These are phyloP conservation scores for Nycticryphes semicollaris DNA, from an alignment of 2,113 vertebrate species.

Conservation along the genomic window DNA sequence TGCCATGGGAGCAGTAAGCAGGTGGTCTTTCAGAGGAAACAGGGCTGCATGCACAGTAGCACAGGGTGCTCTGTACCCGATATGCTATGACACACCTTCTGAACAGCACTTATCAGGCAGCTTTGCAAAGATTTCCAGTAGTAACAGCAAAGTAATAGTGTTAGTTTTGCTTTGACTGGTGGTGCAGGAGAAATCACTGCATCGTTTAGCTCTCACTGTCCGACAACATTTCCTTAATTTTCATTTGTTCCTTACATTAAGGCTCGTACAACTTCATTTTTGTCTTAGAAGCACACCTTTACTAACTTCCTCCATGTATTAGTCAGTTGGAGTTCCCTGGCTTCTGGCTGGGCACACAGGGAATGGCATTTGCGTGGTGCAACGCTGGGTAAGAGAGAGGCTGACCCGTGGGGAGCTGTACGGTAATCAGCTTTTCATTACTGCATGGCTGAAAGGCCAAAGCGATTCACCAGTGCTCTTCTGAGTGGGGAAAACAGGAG, in stretches of 20 bases:
- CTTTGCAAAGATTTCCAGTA: not conserved
- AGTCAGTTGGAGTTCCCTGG: not conserved
- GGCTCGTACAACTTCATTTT: not conserved
- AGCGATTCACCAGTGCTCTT: not conserved
- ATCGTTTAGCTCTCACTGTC: not conserved
- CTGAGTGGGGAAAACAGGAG: not conserved
- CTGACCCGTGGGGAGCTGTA: not conserved
- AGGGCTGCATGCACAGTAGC: accelerated
- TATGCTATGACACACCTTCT: not conserved
- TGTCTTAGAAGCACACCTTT: not conserved
- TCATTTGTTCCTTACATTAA: not conserved
- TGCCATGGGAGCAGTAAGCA: not conserved
- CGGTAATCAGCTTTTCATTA: not conserved
- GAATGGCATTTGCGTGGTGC: not conserved
- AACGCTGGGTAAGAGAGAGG: not conserved
- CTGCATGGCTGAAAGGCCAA: not conserved
- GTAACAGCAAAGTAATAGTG: not conserved
- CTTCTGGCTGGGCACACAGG: not conserved
- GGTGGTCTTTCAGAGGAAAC: not conserved
- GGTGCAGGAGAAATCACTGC: not conserved
- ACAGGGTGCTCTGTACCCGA: not conserved
- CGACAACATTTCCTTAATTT: not conserved
- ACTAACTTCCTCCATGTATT: not conserved
- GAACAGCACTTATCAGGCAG: not conserved
- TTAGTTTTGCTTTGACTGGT: not conserved